Percentiles rank a stretch among this genome's conserved stretches.
These are phyloP conservation scores for Leptinotarsa rubiginosa DNA, from an alignment of 2,888 invertebrate species.

Conservation along the genomic window DNA sequence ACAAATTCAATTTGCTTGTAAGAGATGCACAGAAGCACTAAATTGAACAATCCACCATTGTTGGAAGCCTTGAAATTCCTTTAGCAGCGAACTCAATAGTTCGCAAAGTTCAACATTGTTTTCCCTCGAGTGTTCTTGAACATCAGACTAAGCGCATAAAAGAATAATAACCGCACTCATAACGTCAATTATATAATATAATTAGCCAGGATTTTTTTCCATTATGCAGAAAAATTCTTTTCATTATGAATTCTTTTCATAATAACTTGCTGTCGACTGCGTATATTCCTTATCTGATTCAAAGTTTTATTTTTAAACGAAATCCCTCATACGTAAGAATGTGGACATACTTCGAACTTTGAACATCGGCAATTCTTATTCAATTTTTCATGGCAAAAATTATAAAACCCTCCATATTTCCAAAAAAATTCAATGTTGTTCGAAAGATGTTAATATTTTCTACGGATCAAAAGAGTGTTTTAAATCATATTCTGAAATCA, in stretches of 20 bases:
- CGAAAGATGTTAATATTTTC: no score
- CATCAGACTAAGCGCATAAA: slow-evolving; percentile 1
- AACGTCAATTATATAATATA: slow-evolving; percentile 7
- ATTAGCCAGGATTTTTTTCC: background rate
- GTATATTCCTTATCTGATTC: background rate
- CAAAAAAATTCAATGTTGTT: no score
- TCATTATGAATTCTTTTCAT: background rate
- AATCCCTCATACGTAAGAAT: background rate
- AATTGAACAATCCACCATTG: no score
- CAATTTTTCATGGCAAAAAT: no score
- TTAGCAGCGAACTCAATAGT: background rate
- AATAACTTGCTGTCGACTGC: background rate
- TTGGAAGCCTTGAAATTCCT: background rate
- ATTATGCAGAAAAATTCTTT: background rate
- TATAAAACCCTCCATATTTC: no score
- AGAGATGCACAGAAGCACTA: no score
- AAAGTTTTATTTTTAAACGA: background rate
- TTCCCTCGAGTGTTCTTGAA: background rate
- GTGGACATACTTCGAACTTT: no score
- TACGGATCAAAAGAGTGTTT: no score
- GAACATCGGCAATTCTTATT: no score
- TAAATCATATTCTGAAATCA: no score
- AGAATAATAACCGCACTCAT: slow-evolving; percentile 12
- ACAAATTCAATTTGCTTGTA: no score
- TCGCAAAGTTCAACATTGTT: background rate